Conservation (phyloP, 1,140 invertebrate species). For the Lepidotrigona ventralis region DNA sequence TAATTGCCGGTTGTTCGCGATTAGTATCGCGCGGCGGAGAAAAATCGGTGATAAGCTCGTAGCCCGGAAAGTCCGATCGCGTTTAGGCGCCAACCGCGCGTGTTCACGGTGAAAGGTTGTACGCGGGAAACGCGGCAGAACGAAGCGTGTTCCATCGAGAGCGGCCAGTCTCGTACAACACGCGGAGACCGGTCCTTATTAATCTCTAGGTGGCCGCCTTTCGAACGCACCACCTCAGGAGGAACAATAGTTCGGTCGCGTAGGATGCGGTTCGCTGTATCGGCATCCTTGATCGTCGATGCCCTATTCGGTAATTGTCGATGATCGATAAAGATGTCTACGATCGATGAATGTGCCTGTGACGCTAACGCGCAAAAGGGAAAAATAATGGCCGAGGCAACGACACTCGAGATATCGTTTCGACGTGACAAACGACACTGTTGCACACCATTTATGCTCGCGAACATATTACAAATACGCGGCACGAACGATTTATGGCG, state of each 20-base stretch:
- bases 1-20: slow-evolving; percentile 37
- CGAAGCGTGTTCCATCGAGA: slow-evolving; percentile 19
- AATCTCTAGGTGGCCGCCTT: slow-evolving; percentile 38
- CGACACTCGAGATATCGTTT: slow-evolving; percentile 11
- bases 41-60: slow-evolving; percentile 26
- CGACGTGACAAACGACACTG: slow-evolving; percentile 8
- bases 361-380: slow-evolving; percentile 2
- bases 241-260: slow-evolving; percentile 43
- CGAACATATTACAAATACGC: slow-evolving; percentile 14
- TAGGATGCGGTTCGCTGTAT: slow-evolving; percentile 36
- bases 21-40: slow-evolving; percentile 13
- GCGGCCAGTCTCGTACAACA: slow-evolving; percentile 13
- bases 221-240: slow-evolving; percentile 5
- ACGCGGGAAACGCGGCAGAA: slow-evolving; percentile 30
- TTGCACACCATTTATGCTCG: background rate
- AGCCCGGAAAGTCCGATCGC: slow-evolving; percentile 3
- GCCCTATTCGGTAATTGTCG: slow-evolving; percentile 39
- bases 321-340: slow-evolving; percentile 50
- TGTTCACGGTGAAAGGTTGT: slow-evolving; percentile 54
- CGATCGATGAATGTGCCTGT: slow-evolving; percentile 21
- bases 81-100: slow-evolving; percentile 45
- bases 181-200: slow-evolving; percentile 47
- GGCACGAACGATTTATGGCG: slow-evolving; percentile 6
- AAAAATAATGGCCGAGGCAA: slow-evolving; percentile 9
- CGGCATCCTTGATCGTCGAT: slow-evolving; percentile 27